Percentiles rank a stretch among this genome's conserved stretches.
These are phyloP conservation scores for Hippocampus zosterae DNA, from an alignment of 2,113 vertebrate species.

Conservation along the genomic window DNA sequence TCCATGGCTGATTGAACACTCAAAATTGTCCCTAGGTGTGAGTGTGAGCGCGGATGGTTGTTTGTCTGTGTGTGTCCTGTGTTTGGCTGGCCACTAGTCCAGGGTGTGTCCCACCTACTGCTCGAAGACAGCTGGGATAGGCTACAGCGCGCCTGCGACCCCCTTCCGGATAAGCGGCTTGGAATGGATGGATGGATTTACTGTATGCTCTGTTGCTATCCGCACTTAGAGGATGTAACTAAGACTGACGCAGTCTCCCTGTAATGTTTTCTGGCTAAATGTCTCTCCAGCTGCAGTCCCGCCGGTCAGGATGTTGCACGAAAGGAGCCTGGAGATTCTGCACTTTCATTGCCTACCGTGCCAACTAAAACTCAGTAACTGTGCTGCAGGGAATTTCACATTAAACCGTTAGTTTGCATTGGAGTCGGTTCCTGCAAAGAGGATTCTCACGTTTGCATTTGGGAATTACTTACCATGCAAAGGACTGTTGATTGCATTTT, in stretches of 20 bases:
- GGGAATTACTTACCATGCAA: neutral
- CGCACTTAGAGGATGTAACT: neutral
- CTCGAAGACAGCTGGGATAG: too few species aligned
- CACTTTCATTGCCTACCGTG: slow-evolving; percentile 34
- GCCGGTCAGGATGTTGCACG: slow-evolving; percentile 24
- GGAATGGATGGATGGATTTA: neutral
- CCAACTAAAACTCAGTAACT: slow-evolving; percentile 46
- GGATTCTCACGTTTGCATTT: neutral
- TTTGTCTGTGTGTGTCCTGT: too few species aligned
- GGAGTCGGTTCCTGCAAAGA: slow-evolving; percentile 14
- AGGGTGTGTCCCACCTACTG: too few species aligned
- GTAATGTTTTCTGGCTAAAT: slow-evolving; percentile 25
- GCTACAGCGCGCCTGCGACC: too few species aligned
- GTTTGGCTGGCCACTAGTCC: too few species aligned
- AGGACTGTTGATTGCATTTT: neutral
- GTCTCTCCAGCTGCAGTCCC: slow-evolving; percentile 22
- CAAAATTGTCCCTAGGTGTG: too few species aligned
- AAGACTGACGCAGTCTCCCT: slow-evolving; percentile 11
- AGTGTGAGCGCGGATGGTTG: too few species aligned
- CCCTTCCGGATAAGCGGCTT: too few species aligned
- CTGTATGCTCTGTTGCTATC: neutral
- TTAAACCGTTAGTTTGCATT: slow-evolving; percentile 44
- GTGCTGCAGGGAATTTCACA: slow-evolving; percentile 36
- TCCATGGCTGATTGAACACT: too few species aligned
- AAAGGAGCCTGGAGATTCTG: slow-evolving; percentile 32